Percentiles rank a stretch among this genome's conserved stretches.
Conservation (phyloP, 2,113 vertebrate genomes). For the Ciconia maguari region DNA sequence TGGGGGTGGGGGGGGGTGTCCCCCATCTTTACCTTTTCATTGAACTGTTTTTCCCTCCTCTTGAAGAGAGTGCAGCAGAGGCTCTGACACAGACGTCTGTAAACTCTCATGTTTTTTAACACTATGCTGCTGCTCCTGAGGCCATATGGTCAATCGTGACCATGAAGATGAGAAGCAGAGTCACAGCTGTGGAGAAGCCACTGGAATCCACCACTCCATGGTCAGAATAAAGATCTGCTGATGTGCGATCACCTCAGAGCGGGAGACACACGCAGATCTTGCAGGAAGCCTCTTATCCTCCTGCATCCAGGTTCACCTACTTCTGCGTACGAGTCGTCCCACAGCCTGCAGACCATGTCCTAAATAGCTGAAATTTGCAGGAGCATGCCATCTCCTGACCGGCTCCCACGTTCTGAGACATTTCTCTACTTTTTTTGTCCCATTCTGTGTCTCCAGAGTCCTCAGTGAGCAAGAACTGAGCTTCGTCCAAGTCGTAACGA, state of each 20-base stretch:
- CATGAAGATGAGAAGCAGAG: background rate
- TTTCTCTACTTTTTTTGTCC: background rate
- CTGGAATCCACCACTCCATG: background rate
- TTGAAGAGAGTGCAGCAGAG: background rate
- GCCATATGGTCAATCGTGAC: background rate
- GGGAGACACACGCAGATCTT: background rate
- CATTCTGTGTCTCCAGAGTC: background rate
- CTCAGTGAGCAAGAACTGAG: background rate
- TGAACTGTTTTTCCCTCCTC: background rate
- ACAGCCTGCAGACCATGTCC: background rate
- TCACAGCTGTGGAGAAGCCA: background rate
- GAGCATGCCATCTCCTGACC: background rate
- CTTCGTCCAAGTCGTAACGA: constrained; percentile 17
- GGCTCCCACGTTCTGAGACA: background rate
- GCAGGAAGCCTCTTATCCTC: background rate
- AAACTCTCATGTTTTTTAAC: background rate
- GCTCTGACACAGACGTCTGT: background rate
- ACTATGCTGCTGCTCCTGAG: background rate
- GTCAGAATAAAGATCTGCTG: background rate
- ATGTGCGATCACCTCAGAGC: rapidly evolving
- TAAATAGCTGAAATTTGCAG: background rate
- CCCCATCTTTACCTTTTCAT: background rate
- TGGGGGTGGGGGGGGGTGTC: rapidly evolving
- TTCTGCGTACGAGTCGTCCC: background rate
- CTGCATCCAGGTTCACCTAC: background rate